Evolutionary conservation across 2,888 invertebrate species (phyloP).

Genomic region (Mycalesis mineus): DNA sequence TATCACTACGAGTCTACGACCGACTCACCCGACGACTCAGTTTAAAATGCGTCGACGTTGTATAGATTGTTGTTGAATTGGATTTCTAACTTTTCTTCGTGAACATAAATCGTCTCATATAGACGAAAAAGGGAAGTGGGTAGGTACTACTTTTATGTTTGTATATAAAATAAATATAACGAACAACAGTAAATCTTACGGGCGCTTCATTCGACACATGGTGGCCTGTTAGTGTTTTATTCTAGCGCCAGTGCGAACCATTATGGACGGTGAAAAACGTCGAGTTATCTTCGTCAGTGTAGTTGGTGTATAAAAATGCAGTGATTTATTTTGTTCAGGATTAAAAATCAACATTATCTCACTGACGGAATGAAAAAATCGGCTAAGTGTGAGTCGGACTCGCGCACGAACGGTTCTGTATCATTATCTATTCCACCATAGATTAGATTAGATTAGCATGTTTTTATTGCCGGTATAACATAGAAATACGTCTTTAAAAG

Average conservation of each 20-base stretch:
- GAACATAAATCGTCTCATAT: neutral
- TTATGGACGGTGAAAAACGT: conserved; percentile 4
- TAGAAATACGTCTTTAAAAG: too few relatives aligned
- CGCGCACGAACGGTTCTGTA: too few relatives aligned
- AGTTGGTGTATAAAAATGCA: neutral
- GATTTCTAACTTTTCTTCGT: neutral
- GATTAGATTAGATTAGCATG: too few relatives aligned
- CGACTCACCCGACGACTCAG: too few relatives aligned
- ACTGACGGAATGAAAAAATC: too few relatives aligned
- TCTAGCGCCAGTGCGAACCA: conserved; percentile 5
- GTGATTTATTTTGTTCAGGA: neutral
- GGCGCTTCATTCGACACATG: conserved; percentile 11
- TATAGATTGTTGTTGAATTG: too few relatives aligned
- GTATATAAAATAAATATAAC: conserved; percentile 3
- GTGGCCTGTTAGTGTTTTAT: conserved; percentile 4
- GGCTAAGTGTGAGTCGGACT: too few relatives aligned
- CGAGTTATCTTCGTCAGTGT: neutral
- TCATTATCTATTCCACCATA: too few relatives aligned
- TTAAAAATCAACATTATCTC: too few relatives aligned
- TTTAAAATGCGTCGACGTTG: too few relatives aligned
- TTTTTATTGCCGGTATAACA: too few relatives aligned
- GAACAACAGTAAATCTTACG: conserved; percentile 9
- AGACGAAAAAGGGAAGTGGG: neutral
- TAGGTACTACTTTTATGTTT: neutral
- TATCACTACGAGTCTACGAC: too few relatives aligned